Conservation (phyloP, 2,888 invertebrate genomes). For the Strigamia crassipes region DNA sequence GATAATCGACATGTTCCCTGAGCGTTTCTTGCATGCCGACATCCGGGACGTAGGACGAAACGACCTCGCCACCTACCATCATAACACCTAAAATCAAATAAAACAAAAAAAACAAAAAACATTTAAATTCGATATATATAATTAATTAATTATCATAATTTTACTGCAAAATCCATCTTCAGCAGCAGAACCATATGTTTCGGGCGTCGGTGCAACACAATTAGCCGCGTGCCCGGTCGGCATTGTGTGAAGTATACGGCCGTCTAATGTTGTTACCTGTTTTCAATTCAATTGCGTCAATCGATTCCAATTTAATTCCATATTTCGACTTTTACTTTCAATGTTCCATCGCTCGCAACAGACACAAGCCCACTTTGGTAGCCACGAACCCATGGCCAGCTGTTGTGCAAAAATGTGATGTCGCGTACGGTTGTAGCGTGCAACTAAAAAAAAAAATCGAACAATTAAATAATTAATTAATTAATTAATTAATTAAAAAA, state of each 20-base stretch:
- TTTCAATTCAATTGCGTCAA: background rate
- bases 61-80: constrained; percentile 61
- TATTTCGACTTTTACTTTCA: constrained; percentile 55
- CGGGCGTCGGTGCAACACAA: constrained; percentile 61
- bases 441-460: constrained; percentile 57
- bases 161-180: constrained; percentile 61
- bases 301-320: constrained; percentile 12
- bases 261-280: constrained; percentile 60
- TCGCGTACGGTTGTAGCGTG: constrained; percentile 61
- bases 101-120: constrained; percentile 24
- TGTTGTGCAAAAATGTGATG: constrained; percentile 61
- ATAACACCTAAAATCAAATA: constrained; percentile 57
- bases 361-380: constrained; percentile 60
- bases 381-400: constrained; percentile 62
- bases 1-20: constrained; percentile 59
- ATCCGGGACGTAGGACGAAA: constrained; percentile 61
- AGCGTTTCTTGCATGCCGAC: constrained; percentile 60
- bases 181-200: constrained; percentile 58
- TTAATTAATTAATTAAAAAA: constrained; percentile 8
- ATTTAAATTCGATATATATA: constrained; percentile 33
- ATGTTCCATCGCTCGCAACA: constrained; percentile 60
- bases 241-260: constrained; percentile 60
- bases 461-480: no score
- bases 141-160: constrained; percentile 44
- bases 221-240: constrained; percentile 60